Evolutionary conservation across 2,113 vertebrate genomes (phyloP).

Genomic region (Sinosuthora webbiana): DNA sequence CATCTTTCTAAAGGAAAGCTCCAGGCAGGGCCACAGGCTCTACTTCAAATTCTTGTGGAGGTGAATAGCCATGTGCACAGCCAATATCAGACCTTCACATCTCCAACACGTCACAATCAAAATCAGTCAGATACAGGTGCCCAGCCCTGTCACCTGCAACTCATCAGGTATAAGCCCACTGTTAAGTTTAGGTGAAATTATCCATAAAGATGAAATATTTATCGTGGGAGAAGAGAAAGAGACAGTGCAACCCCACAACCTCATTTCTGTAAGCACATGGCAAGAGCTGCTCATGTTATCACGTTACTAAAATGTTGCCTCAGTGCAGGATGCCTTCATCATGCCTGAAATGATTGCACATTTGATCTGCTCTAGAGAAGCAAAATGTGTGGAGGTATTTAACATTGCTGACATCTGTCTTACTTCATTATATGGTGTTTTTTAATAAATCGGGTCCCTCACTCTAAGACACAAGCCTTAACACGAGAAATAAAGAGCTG

Average conservation of each 20-base stretch:
- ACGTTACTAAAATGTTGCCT: neutral
- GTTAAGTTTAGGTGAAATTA: neutral
- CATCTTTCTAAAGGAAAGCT: neutral
- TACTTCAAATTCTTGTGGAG: neutral
- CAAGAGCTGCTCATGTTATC: neutral
- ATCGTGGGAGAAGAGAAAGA: neutral
- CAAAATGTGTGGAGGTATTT: constrained; percentile 39
- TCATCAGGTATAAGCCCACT: neutral
- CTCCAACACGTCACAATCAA: accelerated
- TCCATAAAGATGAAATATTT: neutral
- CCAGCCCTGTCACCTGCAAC: neutral
- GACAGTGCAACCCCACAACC: neutral
- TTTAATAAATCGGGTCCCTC: constrained; percentile 43
- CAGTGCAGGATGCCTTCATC: neutral
- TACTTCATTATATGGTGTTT: neutral
- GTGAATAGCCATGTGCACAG: neutral
- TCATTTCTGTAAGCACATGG: neutral
- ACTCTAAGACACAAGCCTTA: constrained; percentile 39
- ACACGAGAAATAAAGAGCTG: constrained; percentile 16
- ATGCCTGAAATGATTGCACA: neutral
- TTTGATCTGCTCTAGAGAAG: neutral
- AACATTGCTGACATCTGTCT: constrained; percentile 33
- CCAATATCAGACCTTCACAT: neutral
- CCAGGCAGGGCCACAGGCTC: neutral
- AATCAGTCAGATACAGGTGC: neutral